Conservation (phyloP, 2,888 invertebrate genomes). For the Drosophila nigritarsus region DNA sequence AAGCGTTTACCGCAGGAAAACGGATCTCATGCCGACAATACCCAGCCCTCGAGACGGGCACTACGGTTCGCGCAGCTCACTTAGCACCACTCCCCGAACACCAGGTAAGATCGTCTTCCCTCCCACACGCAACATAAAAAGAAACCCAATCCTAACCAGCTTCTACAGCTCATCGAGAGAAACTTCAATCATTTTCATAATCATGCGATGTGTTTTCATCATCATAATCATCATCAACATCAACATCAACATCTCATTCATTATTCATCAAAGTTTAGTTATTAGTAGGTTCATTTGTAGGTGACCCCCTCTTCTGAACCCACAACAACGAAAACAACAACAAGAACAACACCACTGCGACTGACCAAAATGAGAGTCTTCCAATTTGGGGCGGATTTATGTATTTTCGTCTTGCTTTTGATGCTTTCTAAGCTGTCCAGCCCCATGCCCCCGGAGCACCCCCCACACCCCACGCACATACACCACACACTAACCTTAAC, state of each 20-base stretch:
- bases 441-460: neutral
- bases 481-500: constrained; percentile 3
- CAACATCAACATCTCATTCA: neutral
- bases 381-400: constrained; percentile 20
- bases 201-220: constrained; percentile 18
- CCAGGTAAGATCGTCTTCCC: constrained; percentile 83
- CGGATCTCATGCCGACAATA: constrained; percentile 95
- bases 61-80: constrained; percentile 86
- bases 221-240: constrained; percentile 4
- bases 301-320: constrained; percentile 9
- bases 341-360: constrained; percentile 1
- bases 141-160: constrained; percentile 6
- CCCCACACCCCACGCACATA: neutral
- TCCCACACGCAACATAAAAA: constrained; percentile 7
- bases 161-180: constrained; percentile 19
- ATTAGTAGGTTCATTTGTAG: constrained; percentile 10
- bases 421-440: constrained; percentile 13
- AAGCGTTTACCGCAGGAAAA: constrained; percentile 93
- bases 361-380: constrained; percentile 29
- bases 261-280: constrained; percentile 2
- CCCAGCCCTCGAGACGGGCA: constrained; percentile 89
- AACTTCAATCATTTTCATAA: neutral
- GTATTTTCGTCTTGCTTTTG: constrained; percentile 32
- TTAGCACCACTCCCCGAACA: constrained; percentile 85
- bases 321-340: constrained; percentile 2